Base-by-base conservation (phyloP, 1,140 invertebrate genomes). In the Yoshiicerus persimilis region DNA sequence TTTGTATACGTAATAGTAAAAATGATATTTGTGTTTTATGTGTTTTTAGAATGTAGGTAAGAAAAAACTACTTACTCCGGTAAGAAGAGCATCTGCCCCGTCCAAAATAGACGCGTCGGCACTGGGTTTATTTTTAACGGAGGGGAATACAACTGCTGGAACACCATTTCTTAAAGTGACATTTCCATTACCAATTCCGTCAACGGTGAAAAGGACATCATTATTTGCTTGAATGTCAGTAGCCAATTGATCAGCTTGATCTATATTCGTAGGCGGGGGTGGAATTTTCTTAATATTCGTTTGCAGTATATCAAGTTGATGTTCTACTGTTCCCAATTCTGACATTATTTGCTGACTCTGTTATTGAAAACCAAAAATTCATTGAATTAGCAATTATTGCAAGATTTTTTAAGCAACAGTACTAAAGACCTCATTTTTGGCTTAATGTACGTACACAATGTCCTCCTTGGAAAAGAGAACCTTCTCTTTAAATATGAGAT, bases 61-160 rank as follows among this genome's bases (percentile, higher is more conserved):
- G n/a, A n/a, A n/a, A 47, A 16, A 47, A 47, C 11, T 16, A 90
- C 94, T 95, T 94, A 97, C 96, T 95, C 96, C 97, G 89, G 97
- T 94, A 92, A 91, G 84, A 36, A 91, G 85, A 36, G 90, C 90
- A 66, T 91, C 90, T 36, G 89, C 88, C 30, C 90, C 90, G 64
- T 91, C 90, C 80, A 88, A 84, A 34, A 56, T 85, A 11, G 96
- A 96, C 86, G 95, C 96, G 93, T 97, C 97, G 9, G 95, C 94
- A 87, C 95, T 95, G 5, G 96, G 96, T 91, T 97, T 97, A 92
- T 97, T 97, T 92, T 97, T 97, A 16, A 97, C 96, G 90, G 96
- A 97, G 0, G 96, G 96, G 93, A 97, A 97, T 92, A 97, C 97
- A 90, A 97, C 95, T 66, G 87, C 87, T 1, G 88, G 83, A 9